Evolutionary conservation across 1,140 invertebrate genomes (phyloP).

Genomic region (Neodiprion fabricii): DNA sequence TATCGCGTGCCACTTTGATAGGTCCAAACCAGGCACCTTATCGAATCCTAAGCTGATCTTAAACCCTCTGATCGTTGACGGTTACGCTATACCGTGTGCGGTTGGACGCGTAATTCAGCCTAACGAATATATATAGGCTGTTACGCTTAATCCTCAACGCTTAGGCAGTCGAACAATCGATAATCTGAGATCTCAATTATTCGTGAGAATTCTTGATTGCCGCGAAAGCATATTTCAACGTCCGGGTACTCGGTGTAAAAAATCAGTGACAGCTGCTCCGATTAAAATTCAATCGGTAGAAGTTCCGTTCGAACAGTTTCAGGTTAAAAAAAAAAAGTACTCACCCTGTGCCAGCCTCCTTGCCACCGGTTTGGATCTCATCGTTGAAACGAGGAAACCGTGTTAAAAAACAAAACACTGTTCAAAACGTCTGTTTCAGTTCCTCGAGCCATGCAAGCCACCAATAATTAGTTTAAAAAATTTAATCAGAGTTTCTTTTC

Average conservation of each 20-base stretch:
- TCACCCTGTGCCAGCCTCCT: conserved; percentile 61
- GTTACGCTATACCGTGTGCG: too few species aligned
- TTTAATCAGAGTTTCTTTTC: too few species aligned
- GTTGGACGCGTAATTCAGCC: too few species aligned
- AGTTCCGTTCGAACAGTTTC: neutral
- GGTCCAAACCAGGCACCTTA: neutral
- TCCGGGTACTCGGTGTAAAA: too few species aligned
- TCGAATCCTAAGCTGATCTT: neutral
- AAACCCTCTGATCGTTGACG: too few species aligned
- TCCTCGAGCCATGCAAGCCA: conserved; percentile 53
- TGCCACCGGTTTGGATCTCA: conserved; percentile 62
- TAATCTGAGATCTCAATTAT: too few species aligned
- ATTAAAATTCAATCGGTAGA: neutral
- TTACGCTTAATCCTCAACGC: too few species aligned
- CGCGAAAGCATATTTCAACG: too few species aligned
- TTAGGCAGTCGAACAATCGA: too few species aligned
- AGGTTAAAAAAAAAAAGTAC: conserved; percentile 20
- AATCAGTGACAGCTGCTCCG: neutral
- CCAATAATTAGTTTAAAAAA: neutral
- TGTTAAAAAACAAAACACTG: conserved; percentile 56
- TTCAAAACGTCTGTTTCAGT: conserved; percentile 37
- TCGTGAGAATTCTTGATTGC: too few species aligned
- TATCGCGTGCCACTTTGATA: neutral
- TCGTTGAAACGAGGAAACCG: conserved; percentile 46
- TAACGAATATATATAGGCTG: too few species aligned